A percentile compares a stretch with the other conserved stretches of the same genome.
These are phyloP conservation scores for Eupithecia subumbrata DNA, from an alignment of 2,888 invertebrate species.

Conservation along the genomic window DNA sequence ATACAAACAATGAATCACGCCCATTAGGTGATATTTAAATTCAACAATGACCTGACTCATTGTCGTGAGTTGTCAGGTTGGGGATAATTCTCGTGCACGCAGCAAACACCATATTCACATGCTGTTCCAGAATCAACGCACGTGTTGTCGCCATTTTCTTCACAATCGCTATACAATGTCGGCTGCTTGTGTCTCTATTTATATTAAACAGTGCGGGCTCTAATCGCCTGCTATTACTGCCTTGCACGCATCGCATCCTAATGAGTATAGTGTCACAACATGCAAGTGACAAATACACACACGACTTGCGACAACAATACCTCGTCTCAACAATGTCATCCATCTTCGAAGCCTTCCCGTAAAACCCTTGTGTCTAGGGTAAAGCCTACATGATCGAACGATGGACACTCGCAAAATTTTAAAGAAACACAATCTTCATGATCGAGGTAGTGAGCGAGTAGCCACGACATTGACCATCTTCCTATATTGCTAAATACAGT, in stretches of 20 bases:
- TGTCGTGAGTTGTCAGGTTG: slow-evolving; percentile 33
- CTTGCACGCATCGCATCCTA: slow-evolving; percentile 60
- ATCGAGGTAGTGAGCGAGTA: slow-evolving; percentile 14
- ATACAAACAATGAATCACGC: slow-evolving; percentile 15
- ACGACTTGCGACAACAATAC: slow-evolving; percentile 31
- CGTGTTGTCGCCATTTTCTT: slow-evolving; percentile 59
- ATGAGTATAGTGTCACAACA: slow-evolving; percentile 51
- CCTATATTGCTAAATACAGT: slow-evolving; percentile 4
- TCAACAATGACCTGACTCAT: slow-evolving; percentile 37
- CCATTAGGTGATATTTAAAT: slow-evolving; percentile 8
- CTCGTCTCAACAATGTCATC: neutral
- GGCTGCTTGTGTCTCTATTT: slow-evolving; percentile 59
- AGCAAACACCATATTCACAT: slow-evolving; percentile 31
- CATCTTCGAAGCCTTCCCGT: neutral
- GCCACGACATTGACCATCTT: slow-evolving; percentile 36
- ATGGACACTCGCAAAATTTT: slow-evolving; percentile 8
- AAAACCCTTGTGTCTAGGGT: slow-evolving; percentile 49
- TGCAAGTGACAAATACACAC: slow-evolving; percentile 46
- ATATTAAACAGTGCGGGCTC: slow-evolving; percentile 51
- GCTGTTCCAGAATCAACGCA: slow-evolving; percentile 37
- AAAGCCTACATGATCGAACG: slow-evolving; percentile 49
- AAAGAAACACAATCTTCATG: slow-evolving; percentile 36
- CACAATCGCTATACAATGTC: slow-evolving; percentile 54
- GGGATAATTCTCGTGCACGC: slow-evolving; percentile 23
- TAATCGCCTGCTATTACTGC: slow-evolving; percentile 61